Evolutionary conservation across 53 echinoderm and acorn worm genomes (phyloP).

Genomic region (Antedon mediterranea): DNA sequence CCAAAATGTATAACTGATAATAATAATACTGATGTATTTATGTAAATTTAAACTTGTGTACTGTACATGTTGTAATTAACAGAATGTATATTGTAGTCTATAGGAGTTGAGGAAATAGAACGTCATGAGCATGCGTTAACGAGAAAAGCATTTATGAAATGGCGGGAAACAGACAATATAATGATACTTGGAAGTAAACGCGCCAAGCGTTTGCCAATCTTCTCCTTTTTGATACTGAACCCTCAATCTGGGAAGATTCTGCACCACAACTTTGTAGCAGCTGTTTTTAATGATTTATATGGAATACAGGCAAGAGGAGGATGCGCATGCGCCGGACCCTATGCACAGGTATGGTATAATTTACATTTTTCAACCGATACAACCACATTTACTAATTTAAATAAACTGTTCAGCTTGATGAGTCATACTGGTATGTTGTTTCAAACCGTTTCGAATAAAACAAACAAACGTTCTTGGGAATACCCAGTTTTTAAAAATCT

Average conservation of each 20-base stretch:
- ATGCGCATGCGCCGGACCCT: conserved; percentile 93
- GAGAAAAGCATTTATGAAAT: conserved; percentile 73
- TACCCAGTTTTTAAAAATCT: too few relatives aligned
- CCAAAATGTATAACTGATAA: too few relatives aligned
- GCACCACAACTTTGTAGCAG: conserved; percentile 86
- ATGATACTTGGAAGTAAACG: conserved; percentile 57
- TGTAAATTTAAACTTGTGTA: too few relatives aligned
- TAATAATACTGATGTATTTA: too few relatives aligned
- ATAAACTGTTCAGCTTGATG: not conserved
- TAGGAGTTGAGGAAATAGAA: conserved; percentile 5
- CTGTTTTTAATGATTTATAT: conserved; percentile 77
- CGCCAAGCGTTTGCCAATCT: conserved; percentile 74
- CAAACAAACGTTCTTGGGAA: too few relatives aligned
- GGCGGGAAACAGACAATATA: conserved; percentile 60
- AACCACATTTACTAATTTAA: not conserved
- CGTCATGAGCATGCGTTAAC: not conserved
- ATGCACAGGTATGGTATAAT: conserved; percentile 57
- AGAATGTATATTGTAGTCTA: not conserved
- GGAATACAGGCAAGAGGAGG: conserved; percentile 93
- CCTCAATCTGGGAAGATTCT: conserved; percentile 61
- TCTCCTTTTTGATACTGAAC: conserved; percentile 77
- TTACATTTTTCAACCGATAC: too few relatives aligned
- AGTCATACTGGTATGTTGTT: not conserved
- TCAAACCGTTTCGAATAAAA: too few relatives aligned
- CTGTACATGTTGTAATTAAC: too few relatives aligned